Evolutionary conservation across 2,797 vertebrate genomes (phyloP).

Genomic region (Iguana delicatissima): DNA sequence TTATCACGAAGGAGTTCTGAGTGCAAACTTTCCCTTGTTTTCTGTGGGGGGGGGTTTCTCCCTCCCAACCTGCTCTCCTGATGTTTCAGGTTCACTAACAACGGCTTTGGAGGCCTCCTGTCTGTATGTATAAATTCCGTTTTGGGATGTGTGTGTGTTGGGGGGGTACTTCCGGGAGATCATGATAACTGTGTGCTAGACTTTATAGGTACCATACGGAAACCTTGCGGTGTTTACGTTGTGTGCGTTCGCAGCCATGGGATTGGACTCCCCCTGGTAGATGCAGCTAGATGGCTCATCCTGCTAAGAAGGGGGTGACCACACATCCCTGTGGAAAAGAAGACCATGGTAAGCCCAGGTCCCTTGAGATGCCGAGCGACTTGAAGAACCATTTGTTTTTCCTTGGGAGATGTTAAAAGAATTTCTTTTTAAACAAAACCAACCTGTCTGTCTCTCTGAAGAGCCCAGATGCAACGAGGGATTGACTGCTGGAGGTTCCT

Average conservation of each 20-base stretch:
- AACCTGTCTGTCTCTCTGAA: background rate
- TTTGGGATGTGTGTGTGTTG: slow-evolving; percentile 62
- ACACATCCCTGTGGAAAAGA: background rate
- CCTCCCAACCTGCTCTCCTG: too few species aligned
- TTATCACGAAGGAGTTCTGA: slow-evolving; percentile 81
- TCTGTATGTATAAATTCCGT: slow-evolving; percentile 76
- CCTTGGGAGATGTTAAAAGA: background rate
- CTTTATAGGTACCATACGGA: slow-evolving; percentile 78
- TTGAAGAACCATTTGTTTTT: slow-evolving; percentile 63
- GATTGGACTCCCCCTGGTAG: slow-evolving; percentile 67
- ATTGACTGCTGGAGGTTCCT: slow-evolving; percentile 43
- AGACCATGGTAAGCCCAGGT: slow-evolving; percentile 58
- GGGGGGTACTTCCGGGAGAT: slow-evolving; percentile 76
- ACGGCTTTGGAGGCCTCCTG: slow-evolving; percentile 75
- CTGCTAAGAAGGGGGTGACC: background rate
- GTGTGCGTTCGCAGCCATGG: slow-evolving; percentile 78
- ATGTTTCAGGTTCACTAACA: slow-evolving; percentile 71
- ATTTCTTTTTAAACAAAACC: too few species aligned
- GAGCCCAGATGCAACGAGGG: background rate
- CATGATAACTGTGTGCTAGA: slow-evolving; percentile 81
- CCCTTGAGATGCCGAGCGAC: slow-evolving; percentile 59
- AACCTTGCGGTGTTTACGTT: slow-evolving; percentile 84
- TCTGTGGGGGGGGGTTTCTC: too few species aligned
- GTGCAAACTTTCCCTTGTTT: slow-evolving; percentile 70
- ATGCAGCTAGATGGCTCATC: slow-evolving; percentile 72